Evolutionary conservation across 1,140 invertebrate genomes (phyloP).

Genomic region (Hydropsyche tenuis): DNA sequence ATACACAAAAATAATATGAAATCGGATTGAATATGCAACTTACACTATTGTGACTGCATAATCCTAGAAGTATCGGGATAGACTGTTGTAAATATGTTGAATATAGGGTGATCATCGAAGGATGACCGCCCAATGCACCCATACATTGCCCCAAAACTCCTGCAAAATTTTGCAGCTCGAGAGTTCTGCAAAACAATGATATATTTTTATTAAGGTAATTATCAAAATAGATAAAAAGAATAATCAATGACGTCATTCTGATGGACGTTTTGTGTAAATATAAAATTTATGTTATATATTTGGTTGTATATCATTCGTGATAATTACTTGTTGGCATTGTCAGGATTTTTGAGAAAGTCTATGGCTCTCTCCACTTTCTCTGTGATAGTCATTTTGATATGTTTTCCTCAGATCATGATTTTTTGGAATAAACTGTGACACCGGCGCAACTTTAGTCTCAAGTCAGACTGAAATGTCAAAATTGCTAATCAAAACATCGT

Average conservation of each 20-base stretch:
- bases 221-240: too few relatives aligned
- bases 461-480: constrained; percentile 1
- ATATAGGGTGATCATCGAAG: constrained; percentile 58
- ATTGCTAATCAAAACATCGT: not conserved
- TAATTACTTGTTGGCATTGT: constrained; percentile 58
- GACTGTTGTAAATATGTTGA: constrained; percentile 57
- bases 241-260: not conserved
- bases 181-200: constrained; percentile 53
- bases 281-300: not conserved
- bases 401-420: not conserved
- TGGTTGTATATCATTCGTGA: constrained; percentile 15
- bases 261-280: too few relatives aligned
- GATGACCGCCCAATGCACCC: constrained; percentile 57
- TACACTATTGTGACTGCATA: constrained; percentile 61
- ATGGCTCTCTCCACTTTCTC: constrained; percentile 61
- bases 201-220: too few relatives aligned
- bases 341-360: constrained; percentile 58
- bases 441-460: not conserved
- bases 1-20: not conserved
- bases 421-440: not conserved
- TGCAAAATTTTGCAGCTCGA: constrained; percentile 59
- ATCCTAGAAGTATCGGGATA: constrained; percentile 56
- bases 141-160: constrained; percentile 58
- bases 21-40: constrained; percentile 50
- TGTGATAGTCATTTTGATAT: constrained; percentile 56